A percentile compares a stretch with the other conserved stretches of the same genome.
Evolutionary conservation across 2,797 vertebrate genomes (phyloP).

Genomic region (Sebastolobus alascanus): DNA sequence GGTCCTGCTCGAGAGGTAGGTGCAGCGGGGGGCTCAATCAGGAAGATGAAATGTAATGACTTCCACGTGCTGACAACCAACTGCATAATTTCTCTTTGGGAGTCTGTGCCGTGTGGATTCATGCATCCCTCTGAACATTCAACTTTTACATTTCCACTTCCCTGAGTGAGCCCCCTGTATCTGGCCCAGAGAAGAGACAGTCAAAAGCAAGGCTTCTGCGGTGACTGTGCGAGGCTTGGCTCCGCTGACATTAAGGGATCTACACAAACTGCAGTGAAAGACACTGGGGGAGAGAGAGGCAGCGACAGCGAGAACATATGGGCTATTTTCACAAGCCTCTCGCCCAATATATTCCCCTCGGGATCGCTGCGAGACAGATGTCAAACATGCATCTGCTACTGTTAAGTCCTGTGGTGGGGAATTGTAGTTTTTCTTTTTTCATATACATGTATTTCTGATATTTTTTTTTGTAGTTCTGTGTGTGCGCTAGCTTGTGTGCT

Average conservation of each 20-base stretch:
- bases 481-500: constrained; percentile 62
- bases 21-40: constrained; percentile 77
- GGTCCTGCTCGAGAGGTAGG: constrained; percentile 86
- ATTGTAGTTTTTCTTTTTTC: constrained; percentile 32
- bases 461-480: constrained; percentile 55
- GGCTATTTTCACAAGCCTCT: constrained; percentile 60
- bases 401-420: constrained; percentile 59
- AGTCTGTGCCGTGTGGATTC: constrained; percentile 41
- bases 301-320: constrained; percentile 45
- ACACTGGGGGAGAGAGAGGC: constrained; percentile 36
- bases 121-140: constrained; percentile 46
- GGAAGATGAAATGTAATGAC: constrained; percentile 53
- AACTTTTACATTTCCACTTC: constrained; percentile 49
- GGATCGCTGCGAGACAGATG: constrained; percentile 65
- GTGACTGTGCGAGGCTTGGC: constrained; percentile 69
- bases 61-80: constrained; percentile 45
- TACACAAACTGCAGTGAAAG: constrained; percentile 41
- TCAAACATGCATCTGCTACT: constrained; percentile 70
- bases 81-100: constrained; percentile 38
- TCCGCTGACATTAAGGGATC: constrained; percentile 63
- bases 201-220: constrained; percentile 78
- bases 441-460: constrained; percentile 49
- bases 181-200: constrained; percentile 74
- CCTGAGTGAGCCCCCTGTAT: constrained; percentile 68
- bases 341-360: constrained; percentile 47